A percentile compares a stretch with the other conserved stretches of the same genome.
These are phyloP conservation scores for Apaloderma vittatum DNA, from an alignment of 2,113 vertebrate genomes.

Conservation along the genomic window DNA sequence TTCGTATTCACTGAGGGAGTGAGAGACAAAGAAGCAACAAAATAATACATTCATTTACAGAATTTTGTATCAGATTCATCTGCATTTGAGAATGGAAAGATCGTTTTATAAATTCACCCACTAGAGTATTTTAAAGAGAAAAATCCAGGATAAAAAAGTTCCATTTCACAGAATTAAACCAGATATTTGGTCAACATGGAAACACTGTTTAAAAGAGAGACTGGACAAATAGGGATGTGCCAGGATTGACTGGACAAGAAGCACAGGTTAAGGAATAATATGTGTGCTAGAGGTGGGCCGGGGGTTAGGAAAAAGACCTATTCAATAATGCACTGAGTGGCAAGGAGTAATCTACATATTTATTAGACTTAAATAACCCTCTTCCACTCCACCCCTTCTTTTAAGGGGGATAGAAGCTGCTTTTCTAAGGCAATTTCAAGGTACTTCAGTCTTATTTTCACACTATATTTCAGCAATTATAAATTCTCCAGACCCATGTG, in stretches of 20 bases:
- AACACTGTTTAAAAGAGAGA: background rate
- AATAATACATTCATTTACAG: background rate
- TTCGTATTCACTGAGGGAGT: background rate
- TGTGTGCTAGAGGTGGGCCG: background rate
- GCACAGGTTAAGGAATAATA: too few relatives aligned
- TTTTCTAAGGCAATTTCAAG: background rate
- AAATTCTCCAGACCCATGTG: background rate
- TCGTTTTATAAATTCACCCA: background rate
- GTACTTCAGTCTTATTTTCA: background rate
- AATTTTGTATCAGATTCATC: background rate
- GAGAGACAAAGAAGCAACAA: background rate
- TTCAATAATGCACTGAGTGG: background rate
- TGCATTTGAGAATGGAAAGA: accelerated
- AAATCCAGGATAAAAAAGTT: background rate
- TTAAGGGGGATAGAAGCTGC: background rate
- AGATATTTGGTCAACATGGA: background rate
- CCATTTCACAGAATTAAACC: background rate
- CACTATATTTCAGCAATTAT: background rate
- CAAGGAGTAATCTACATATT: background rate
- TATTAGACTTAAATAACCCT: background rate
- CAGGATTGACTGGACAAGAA: background rate
- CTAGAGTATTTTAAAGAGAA: background rate
- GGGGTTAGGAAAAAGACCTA: background rate
- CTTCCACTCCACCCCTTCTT: background rate
- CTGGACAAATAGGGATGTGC: background rate